Base-by-base conservation (phyloP, 2,888 invertebrate species). In the Anarsia innoxiella region DNA sequence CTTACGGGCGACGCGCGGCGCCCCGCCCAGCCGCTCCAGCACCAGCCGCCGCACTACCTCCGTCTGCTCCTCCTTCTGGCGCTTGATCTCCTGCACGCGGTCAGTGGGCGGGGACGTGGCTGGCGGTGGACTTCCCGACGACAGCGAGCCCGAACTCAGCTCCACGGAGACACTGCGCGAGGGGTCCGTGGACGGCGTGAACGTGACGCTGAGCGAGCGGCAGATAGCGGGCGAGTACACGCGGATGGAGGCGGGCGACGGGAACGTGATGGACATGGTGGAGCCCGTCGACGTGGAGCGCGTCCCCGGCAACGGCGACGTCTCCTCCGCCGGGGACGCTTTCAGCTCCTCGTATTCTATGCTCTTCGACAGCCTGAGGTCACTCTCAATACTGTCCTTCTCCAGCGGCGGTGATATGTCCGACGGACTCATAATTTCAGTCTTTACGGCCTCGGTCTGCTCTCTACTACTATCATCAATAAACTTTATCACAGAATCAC, bases 11-110 rank as follows among this genome's bases (percentile, higher is more conserved):
- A 43, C 44, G 2, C 64, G 54, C 12, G 62, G 53, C 1, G 56
- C 67, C 26, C 57, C 66, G 0, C 82, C 82, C 53, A 93, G 79
- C 68, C 93, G 91, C 59, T 92, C 93, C 87, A 95, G 89, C 35
- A 95, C 91, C 73, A 95, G 83, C 64, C 94, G 91, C 55, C 94
- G 90, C 31, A 95, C 92, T 14, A 95, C 85, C 63, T 91, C 92
- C 46, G 94, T 94, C 70, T 95, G 94, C 59, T 93, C 91, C 25
- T 91, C 91, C 37, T 94, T 86, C 63, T 94, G 93, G 59, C 91
- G 89, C 45, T 91, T 90, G 23, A 95, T 87, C 74, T 93, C 91
- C 63, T 93, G 92, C 37, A 92, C 85, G 62, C 90, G 91, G 39
- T 89, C 85, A 1, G 87, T 87, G 2, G 90, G 86, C 2, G n/a